phyloP scores from a whole-genome alignment of 2,888 invertebrate species.

The Morpho deidamia region DNA sequence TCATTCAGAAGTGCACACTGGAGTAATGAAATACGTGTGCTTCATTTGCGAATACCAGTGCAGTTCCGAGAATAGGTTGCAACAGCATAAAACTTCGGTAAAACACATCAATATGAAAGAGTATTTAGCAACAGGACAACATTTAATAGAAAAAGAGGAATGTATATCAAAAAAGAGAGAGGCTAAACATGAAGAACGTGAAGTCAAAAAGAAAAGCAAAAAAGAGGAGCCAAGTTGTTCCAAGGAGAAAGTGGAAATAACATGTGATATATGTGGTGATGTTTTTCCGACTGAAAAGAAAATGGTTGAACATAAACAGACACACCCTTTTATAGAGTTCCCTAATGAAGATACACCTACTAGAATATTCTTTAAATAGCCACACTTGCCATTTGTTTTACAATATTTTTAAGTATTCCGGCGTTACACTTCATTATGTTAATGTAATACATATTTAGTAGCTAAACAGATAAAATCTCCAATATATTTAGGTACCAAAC shows the following conservation, averaged over 20 bases:
- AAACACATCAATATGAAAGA: conserved; percentile 66
- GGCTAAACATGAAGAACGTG: conserved; percentile 8
- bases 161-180: conserved; percentile 35
- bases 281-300: conserved; percentile 46
- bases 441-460: not conserved
- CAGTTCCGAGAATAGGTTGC: conserved; percentile 60
- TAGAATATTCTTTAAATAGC: conserved; percentile 71
- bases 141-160: conserved; percentile 40
- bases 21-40: conserved; percentile 69
- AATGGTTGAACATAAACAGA: conserved; percentile 66
- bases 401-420: conserved; percentile 15
- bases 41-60: conserved; percentile 71
- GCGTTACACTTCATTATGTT: conserved; percentile 14
- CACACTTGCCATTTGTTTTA: conserved; percentile 36
- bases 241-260: conserved; percentile 26
- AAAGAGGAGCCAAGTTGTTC: conserved; percentile 23
- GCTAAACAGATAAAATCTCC: too few relatives aligned
- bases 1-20: conserved; percentile 63
- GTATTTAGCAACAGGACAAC: conserved; percentile 53
- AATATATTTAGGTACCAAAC: too few relatives aligned
- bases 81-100: conserved; percentile 55
- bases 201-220: conserved; percentile 34
- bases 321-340: conserved; percentile 70
- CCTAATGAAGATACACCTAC: conserved; percentile 68
- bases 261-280: conserved; percentile 69